Conservation (phyloP, 2,113 vertebrate genomes). For the Calyptomena viridis region DNA sequence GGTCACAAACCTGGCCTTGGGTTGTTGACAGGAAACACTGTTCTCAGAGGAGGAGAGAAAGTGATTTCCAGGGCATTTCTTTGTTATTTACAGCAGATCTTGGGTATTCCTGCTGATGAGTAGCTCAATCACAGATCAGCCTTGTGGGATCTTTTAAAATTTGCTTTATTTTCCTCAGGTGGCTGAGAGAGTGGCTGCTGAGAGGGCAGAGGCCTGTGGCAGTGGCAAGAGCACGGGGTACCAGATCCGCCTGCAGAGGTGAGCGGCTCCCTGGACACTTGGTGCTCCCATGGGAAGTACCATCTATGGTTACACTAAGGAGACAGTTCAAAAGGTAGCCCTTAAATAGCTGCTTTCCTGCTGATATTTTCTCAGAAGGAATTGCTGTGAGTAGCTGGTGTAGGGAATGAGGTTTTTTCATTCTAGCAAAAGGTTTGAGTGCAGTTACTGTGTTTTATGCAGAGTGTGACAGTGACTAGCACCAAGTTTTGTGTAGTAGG, state of each 20-base stretch:
- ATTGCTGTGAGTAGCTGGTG: background rate
- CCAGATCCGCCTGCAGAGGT: constrained; percentile 97
- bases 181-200: constrained; percentile 92
- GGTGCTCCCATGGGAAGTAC: background rate
- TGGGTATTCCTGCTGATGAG: background rate
- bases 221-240: constrained; percentile 91
- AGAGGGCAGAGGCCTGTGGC: constrained; percentile 90
- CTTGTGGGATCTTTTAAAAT: background rate
- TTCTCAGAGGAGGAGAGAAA: background rate
- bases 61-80: background rate
- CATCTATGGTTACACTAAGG: background rate
- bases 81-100: background rate
- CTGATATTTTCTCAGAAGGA: background rate
- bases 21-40: background rate
- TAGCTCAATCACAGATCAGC: background rate
- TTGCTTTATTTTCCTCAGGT: constrained; percentile 73
- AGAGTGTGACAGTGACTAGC: accelerated
- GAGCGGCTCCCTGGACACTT: background rate
- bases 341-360: background rate
- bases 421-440: background rate
- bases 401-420: background rate
- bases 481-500: background rate
- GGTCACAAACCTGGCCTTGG: background rate
- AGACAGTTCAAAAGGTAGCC: background rate
- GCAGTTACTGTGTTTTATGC: background rate